Conservation (phyloP, 2,888 invertebrate genomes). For the Beris chalybata region DNA sequence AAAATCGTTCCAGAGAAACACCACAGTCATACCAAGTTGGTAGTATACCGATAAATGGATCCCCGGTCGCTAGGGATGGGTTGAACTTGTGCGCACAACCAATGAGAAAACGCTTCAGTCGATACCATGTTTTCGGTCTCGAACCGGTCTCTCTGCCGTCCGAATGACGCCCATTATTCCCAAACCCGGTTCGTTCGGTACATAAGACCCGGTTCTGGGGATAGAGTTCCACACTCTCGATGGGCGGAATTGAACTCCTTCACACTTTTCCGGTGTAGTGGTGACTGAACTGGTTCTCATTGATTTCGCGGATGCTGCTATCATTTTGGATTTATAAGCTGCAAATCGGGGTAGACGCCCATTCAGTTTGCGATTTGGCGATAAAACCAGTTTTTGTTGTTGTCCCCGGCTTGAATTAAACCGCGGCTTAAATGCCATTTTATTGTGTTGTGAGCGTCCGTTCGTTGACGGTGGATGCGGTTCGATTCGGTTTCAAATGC, state of each 20-base stretch:
- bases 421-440: conserved; percentile 34
- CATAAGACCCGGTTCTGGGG: conserved; percentile 7
- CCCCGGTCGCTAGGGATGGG: too few species aligned
- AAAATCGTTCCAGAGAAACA: too few species aligned
- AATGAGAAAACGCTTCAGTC: conserved; percentile 2
- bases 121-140: not conserved
- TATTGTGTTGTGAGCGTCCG: conserved; percentile 39
- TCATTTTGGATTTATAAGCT: conserved; percentile 9
- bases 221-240: not conserved
- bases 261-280: not conserved
- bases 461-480: conserved; percentile 38
- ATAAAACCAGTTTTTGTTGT: conserved; percentile 29
- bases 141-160: conserved; percentile 1
- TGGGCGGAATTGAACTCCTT: conserved; percentile 7
- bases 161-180: not conserved
- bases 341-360: conserved; percentile 17
- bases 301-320: conserved; percentile 5
- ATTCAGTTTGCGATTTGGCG: conserved; percentile 12
- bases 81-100: not conserved
- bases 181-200: conserved; percentile 2
- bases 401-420: conserved; percentile 27
- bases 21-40: too few species aligned
- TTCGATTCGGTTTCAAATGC: conserved; percentile 26
- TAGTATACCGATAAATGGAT: too few species aligned
- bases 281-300: not conserved